Percentiles rank a stretch among this genome's conserved stretches.
Conservation (phyloP, 2,113 vertebrate genomes). For the Sitta europaea region DNA sequence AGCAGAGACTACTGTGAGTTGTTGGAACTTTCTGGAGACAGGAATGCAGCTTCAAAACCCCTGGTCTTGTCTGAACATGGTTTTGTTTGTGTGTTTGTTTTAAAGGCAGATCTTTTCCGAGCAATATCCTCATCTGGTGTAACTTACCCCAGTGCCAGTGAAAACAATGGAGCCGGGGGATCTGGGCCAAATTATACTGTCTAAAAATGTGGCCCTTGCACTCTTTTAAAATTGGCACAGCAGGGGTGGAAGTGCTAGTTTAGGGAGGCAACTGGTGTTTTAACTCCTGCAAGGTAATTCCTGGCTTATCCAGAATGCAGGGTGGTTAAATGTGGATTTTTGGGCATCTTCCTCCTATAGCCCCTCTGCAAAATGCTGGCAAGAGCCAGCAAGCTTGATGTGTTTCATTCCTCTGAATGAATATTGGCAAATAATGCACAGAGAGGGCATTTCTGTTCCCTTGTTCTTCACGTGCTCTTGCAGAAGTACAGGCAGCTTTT, state of each 20-base stretch:
- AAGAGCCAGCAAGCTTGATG: neutral
- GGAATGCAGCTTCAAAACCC: neutral
- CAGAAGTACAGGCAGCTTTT: neutral
- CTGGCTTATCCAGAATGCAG: neutral
- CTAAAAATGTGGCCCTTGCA: neutral
- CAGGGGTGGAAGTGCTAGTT: neutral
- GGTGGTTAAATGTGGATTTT: neutral
- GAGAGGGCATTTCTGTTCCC: neutral
- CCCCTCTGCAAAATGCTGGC: rapidly evolving
- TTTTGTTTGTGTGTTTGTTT: conserved; percentile 46
- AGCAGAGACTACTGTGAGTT: conserved; percentile 22
- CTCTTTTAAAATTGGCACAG: neutral
- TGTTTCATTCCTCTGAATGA: neutral
- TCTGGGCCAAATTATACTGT: neutral
- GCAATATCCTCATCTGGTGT: conserved; percentile 20
- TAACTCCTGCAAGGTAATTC: neutral
- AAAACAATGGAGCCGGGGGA: conserved; percentile 1
- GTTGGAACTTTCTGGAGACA: conserved; percentile 30
- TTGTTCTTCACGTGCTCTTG: neutral
- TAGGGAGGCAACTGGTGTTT: neutral
- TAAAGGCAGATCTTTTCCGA: neutral
- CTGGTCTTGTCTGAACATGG: neutral
- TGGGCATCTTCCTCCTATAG: neutral
- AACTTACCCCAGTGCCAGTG: conserved; percentile 8
- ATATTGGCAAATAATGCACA: neutral